These are phyloP conservation scores for Asobara japonica DNA, from an alignment of 1,140 invertebrate genomes.

Conservation along the genomic window DNA sequence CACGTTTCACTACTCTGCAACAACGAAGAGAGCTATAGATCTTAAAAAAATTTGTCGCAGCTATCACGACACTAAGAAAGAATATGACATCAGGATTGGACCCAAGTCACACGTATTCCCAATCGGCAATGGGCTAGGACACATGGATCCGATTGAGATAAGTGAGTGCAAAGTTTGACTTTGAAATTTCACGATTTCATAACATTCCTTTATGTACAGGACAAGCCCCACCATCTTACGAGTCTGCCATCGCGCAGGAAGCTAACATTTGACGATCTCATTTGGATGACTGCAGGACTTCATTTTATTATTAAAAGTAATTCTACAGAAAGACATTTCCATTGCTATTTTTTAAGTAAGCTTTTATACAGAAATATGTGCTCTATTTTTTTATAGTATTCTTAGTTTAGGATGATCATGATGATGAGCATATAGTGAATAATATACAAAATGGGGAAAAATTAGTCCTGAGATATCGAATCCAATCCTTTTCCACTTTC, in stretches of 20 bases:
- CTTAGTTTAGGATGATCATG: too few relatives aligned
- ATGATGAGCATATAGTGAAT: too few relatives aligned
- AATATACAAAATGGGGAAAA: too few relatives aligned
- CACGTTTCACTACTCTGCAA: neutral
- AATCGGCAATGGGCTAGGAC: neutral
- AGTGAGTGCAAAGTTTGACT: too few relatives aligned
- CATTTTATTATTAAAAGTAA: neutral
- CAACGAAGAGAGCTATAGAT: too few relatives aligned
- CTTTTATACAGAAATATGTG: too few relatives aligned
- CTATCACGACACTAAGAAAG: neutral
- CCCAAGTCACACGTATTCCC: neutral
- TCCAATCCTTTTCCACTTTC: too few relatives aligned
- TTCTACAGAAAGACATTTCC: too few relatives aligned
- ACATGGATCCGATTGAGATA: neutral
- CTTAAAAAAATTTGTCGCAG: neutral
- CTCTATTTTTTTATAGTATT: too few relatives aligned
- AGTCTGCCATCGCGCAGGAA: conserved; percentile 20
- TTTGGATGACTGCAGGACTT: neutral
- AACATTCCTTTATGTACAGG: neutral
- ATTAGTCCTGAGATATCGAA: too few relatives aligned
- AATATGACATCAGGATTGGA: conserved; percentile 13
- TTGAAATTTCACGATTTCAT: too few relatives aligned
- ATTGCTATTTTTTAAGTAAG: too few relatives aligned
- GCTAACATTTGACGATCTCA: neutral
- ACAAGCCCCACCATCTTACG: conserved; percentile 21